Base-by-base conservation (phyloP, 1,140 invertebrate species). In the Drosophila eugracilis region DNA sequence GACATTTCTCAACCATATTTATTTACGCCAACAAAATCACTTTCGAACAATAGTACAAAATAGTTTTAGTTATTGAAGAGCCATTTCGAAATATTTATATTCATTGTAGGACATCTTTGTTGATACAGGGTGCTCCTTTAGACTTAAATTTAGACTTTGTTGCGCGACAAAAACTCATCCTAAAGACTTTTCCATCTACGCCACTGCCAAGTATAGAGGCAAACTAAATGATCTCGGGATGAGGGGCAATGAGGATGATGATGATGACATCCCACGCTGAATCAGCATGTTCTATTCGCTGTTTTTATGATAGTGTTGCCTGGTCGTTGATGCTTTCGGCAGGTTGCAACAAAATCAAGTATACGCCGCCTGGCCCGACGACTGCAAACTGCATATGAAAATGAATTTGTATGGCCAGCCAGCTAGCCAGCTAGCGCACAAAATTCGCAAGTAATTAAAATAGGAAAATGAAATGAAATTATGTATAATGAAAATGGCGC, bases 391-490 rank as follows among this genome's bases (percentile, higher is more conserved):
- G 34, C 55, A 73, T 62, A 78, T 85, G 66, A 72, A 66, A 77
- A 81, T 60, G 62, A 69, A 74, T 73, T 83, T 66, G 22, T 39
- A 55, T 45, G 21, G 62, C 52, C 32, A 47, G 21, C 54, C 37
- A n/a, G n/a, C n/a, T 7, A 26, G 10, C 30, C 4, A 32, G 30
- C 30, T n/a, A 55, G 32, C 60, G 22, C 73, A 69, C 58, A 32
- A 81, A 80, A 77, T 81, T 74, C 73, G 77, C 80, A 76, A 85
- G 81, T 85, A 86, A 85, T 85, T 85, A 85, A 85, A 85, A 76
- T 74, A 86, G 84, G 78, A 78, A 79, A 85, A 62, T 55, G 30
- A 77, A 69, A 73, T 73, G 30, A 77, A 69, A 73, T 73, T 70
- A 22, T 47, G 54, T 54, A 62, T 73, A 62, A 50, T 73, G 41